Evolutionary conservation across 2,797 vertebrate species (phyloP), one percentile per base, ranked within the genome.

Genomic region (Allobates femoralis): DNA sequence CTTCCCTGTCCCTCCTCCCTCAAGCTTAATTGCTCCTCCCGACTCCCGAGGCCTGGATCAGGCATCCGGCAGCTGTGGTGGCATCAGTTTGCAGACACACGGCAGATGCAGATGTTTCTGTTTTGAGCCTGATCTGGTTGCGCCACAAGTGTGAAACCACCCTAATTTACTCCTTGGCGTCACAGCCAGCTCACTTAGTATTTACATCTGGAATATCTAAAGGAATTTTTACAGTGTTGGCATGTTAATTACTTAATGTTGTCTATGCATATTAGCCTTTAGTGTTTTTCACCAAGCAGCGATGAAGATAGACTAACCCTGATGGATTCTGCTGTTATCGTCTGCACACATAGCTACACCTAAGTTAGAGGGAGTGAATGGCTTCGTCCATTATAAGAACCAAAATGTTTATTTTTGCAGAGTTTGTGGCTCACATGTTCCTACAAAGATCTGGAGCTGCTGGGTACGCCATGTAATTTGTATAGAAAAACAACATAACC

Each of bases 401-500:
- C 66, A 37, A 8, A 30, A 67, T 37, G 2, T 71, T 21, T 41
- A 11, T 23, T 71, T 46, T 41, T 15, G 67, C 71, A 74, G n/a
- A 74, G 21, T 21, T 37, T 12, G 12, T 28, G 1, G 66, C 32
- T 10, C 21, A 37, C 67, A n/a, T 23, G 7, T 23, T 41, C 5
- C 34, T n/a, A 21, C 32, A 41, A 71, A n/a, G 21, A 21, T 14
- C 34, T 41, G 67, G 66, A 41, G 19, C 32, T 23, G 21, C 30
- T 69, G 30, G 32, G 21, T 37, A 19, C 12, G 66, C 21, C 34
- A 41, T 71, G 34, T 71, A 71, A 71, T 41, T n/a, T n/a, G n/a
- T 37, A 46, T 71, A 10, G 23, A 71, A 71, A 71, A 71, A 41
- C 71, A 74, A 74, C 23, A 74, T 50, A 46, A 73, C 37, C 69